Evolutionary conservation across 2,113 vertebrate species (phyloP), one percentile per base, ranked within the genome.

Genomic region (Tyrannus savana): DNA sequence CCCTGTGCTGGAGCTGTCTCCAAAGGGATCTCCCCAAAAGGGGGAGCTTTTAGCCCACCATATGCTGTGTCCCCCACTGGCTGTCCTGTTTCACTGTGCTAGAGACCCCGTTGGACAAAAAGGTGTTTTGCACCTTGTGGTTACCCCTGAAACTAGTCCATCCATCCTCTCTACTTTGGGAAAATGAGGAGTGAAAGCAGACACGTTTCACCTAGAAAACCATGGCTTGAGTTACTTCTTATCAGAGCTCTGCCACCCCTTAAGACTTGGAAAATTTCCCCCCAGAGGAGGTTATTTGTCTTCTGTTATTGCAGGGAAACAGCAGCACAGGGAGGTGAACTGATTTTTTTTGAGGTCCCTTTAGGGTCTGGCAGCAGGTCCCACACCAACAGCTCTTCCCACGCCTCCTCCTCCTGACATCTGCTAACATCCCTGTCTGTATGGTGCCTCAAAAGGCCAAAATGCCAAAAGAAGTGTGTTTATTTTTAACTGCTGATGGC

Each of bases 1-100:
- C 58, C 35, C 27, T 74, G 39, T 71, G 72, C 41, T 23, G 44
- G 69, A 78, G 39, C 39, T 90, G 90, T 92, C 79, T 97, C 83
- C 83, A 92, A 94, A 93, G 95, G 92, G 83, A 90, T 92, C 23
- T 93, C 86, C 92, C 95, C 93, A 94, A 96, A 97, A 96, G 95
- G 93, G 92, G 95, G 92, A 96, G 96, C 96, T 94, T 96, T 96
- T 66, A 96, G 73, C 93, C 90, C 92, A 90, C 88, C 74, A 2
- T 95, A 93, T 62, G 62, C 7, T 2, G 2, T 89, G 73, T 92
- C 52, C 89, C 95, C 94, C 76, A 52, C 24, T 84, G 50, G 6
- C 72, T 84, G 73, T 33, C 30, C 80, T 55, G 7, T 63, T 93
- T 72, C n/a, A 16, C 49, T 44, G 28, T 39, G 10, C 4, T 83